Conservation (phyloP, 2,113 vertebrate species). For the Tetrao urogallus region DNA sequence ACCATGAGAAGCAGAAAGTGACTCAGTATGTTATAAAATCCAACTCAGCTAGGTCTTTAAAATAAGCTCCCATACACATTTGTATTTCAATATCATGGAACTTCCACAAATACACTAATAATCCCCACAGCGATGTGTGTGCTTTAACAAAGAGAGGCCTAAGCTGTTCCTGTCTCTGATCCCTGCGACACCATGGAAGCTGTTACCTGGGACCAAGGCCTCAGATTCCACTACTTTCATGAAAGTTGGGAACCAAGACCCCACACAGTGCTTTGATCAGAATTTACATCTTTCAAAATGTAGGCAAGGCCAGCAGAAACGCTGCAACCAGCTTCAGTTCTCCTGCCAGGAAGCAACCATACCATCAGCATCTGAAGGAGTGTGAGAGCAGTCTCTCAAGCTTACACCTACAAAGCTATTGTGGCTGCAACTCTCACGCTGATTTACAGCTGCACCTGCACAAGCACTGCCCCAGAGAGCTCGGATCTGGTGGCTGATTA, state of each 20-base stretch:
- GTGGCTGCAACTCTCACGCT: background rate
- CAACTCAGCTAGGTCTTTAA: background rate
- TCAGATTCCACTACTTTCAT: background rate
- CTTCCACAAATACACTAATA: background rate
- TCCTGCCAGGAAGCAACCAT: background rate
- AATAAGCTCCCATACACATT: background rate
- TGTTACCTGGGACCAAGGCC: background rate
- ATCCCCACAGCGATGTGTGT: background rate
- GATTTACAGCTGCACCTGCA: constrained; percentile 9
- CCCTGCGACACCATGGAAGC: fast-evolving
- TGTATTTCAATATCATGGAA: background rate
- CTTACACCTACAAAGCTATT: background rate
- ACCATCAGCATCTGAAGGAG: background rate
- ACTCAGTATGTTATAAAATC: background rate
- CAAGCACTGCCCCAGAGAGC: background rate
- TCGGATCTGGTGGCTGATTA: background rate
- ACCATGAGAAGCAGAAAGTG: background rate
- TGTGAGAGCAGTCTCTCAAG: background rate
- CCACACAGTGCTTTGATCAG: background rate
- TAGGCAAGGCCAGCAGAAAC: background rate
- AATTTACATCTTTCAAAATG: background rate
- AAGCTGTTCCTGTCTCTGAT: background rate
- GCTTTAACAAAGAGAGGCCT: background rate
- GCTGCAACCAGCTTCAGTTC: background rate
- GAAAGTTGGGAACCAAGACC: background rate